Evolutionary conservation across 2,888 invertebrate genomes (phyloP), one percentile per base, ranked within the genome.

Genomic region (Noctua comes): DNA sequence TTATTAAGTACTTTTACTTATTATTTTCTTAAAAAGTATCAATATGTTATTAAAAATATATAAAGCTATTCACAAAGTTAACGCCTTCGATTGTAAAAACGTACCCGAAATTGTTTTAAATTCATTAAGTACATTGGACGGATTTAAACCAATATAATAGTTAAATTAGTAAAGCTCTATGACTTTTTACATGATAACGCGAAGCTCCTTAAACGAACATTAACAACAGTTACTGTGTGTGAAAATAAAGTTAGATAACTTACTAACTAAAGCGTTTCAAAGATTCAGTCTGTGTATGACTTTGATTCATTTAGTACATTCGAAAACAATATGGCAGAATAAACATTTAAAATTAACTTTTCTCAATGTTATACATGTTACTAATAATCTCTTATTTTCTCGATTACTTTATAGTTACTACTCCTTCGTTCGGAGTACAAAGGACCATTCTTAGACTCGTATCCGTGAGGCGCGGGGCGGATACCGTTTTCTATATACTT

Each of bases 401-500:
- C 97, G 87, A 94, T 91, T 70, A 96, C 95, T 94, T 95, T 96
- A 90, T 95, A 97, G 89, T 95, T 96, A 91, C 95, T 96, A 92
- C 94, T 95, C 84, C 95, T 96, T 88, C 96, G 92, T 89, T 97
- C 97, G 2, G 95, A 90, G 76, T 94, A 96, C 43, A 93, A 82
- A 27, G 95, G 95, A 77, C 95, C 96, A 84, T 95, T 96, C 87
- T 95, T 95, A 31, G 93, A 88, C 81, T 96, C 96, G 77, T 95
- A 96, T 51, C 91, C 92, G 27, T 93, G 92, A 24, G 94, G 93
- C 3, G 93, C 91, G 13, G 93, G 90, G 90, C 97, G 94, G 85
- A 94, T 89, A 77, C 97, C 95, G 86, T 97, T 96, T 87, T 97
- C 97, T 76, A 97, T 96, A 91, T 97, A 97, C 89, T 97, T 97